phyloP scores from a whole-genome alignment of 2,113 vertebrate species.

The Halcyon malimbica region DNA sequence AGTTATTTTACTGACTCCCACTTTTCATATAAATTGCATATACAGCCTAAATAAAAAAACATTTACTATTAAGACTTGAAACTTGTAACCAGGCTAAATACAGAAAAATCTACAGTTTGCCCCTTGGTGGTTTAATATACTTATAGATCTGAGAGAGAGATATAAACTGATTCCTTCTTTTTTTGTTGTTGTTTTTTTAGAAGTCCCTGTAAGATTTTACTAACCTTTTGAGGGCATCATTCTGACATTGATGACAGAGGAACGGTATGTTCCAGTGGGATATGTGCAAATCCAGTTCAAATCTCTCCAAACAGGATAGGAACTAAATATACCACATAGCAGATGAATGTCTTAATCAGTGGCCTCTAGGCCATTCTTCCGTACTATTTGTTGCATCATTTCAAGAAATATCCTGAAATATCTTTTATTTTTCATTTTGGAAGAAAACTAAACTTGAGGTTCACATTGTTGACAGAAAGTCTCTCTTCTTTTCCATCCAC shows the following conservation, averaged over 20 bases:
- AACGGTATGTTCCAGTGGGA: not conserved
- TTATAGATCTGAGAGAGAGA: not conserved
- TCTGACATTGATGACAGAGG: not conserved
- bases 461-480: not conserved
- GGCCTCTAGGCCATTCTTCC: not conserved
- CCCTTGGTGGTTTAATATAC: not conserved
- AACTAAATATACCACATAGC: fast-evolving
- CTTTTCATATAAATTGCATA: not conserved
- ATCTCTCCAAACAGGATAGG: not conserved
- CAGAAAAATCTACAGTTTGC: not conserved
- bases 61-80: not conserved
- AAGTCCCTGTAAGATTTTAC: not conserved
- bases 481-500: not conserved
- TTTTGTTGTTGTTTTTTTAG: not conserved
- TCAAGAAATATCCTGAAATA: not conserved
- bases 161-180: not conserved
- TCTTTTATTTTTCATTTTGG: not conserved
- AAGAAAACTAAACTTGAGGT: not conserved
- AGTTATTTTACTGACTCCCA: not conserved
- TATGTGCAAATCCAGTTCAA: not conserved
- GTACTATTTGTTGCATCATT: not conserved
- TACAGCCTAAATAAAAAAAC: not conserved
- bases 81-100: not conserved
- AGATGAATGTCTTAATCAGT: not conserved
- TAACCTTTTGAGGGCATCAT: not conserved